Evolutionary conservation across 2,888 invertebrate genomes (phyloP), one percentile per base, ranked within the genome.

Genomic region (Diaperis boleti): DNA sequence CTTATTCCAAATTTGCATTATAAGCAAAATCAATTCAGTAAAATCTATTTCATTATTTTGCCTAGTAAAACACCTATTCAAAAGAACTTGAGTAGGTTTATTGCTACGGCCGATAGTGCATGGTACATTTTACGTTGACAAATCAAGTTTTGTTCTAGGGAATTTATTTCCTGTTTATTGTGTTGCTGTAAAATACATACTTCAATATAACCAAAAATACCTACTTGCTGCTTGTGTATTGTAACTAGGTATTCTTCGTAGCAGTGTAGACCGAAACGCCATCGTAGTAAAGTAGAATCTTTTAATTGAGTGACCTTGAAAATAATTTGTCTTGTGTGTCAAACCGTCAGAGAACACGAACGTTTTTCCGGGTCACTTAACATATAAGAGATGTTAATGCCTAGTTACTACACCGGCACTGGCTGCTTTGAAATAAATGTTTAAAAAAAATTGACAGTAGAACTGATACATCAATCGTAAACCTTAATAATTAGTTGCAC

Each of bases 1-100:
- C 64, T 69, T 65, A 68, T 62, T 61, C 49, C 52, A 68, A 66
- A 68, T 66, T 68, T 69, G 66, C 69, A 64, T 63, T 64, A 66
- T 62, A 66, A 64, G 64, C 67, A 67, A 66, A 65, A 63, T 66
- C 62, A 10, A 61, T 63, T 68, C 50, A 60, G 60, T 60, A 60
- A 60, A 60, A 35, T 52, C 37, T 49, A 60, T 57, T 50, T 49
- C 62, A 55, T 60, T 47, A 33, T 57, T 20, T 55, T 45, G 56
- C 35, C 35, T 59, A 49, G 59, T 41, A 33, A 56, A 20, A 56
- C 33, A 56, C 45, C 37, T 55, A 42, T 44, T 45, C 44, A 31
- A 20, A 37, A n/a, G 7, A 20, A 3, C 18, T 52, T 39, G 49
- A 52, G 39, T 52, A 52, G 37, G 37, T 52, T 39, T 52, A 52